Evolutionary conservation across 2,113 vertebrate genomes (phyloP), one percentile per base, ranked within the genome.

Genomic region (Aegithalos caudatus): DNA sequence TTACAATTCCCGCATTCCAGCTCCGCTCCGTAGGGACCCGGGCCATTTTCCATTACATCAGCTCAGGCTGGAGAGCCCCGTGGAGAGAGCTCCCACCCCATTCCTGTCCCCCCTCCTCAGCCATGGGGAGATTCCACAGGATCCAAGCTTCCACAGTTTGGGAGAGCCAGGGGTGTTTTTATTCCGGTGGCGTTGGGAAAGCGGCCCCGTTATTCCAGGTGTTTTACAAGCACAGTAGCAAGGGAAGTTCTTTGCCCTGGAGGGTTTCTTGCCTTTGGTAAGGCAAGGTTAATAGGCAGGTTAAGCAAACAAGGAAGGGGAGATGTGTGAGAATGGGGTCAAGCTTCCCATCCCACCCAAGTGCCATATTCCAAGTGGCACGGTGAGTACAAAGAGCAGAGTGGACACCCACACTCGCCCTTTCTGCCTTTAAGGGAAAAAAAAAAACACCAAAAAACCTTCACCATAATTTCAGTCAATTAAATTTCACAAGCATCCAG

Each of bases 11-110:
- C 1, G 12, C 86, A 71, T 92, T 94, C 86, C 94, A 78, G 81
- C 88, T 33, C 94, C 0, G 40, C 85, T 92, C 85, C 2, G 3
- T 71, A 71, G 93, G 89, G 92, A 80, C 19, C n/a, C 9, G 11
- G 92, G 92, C 81, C 91, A 91, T 97, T 97, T 95, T 94, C 94
- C 90, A 94, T 97, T 61, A 94, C 90, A 93, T 31, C 72, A 78
- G 66, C 78, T 57, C 44, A 65, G n/a, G 72, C 86, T 61, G 79
- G 80, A 85, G 45, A 91, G 82, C 66, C 67, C 47, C 0, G 3
- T 38, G 3, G 4, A 66, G 51, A 95, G 74, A 5, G 2, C 29
- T 66, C 60, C 83, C 90, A 67, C 69, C 51, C 71, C 54, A 37
- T 21, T 67, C 54, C 71, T 4, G 0, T 50, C 29, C 85, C 53